Conservation (phyloP, 2,113 vertebrate species). For the Lepisosteus oculatus region DNA sequence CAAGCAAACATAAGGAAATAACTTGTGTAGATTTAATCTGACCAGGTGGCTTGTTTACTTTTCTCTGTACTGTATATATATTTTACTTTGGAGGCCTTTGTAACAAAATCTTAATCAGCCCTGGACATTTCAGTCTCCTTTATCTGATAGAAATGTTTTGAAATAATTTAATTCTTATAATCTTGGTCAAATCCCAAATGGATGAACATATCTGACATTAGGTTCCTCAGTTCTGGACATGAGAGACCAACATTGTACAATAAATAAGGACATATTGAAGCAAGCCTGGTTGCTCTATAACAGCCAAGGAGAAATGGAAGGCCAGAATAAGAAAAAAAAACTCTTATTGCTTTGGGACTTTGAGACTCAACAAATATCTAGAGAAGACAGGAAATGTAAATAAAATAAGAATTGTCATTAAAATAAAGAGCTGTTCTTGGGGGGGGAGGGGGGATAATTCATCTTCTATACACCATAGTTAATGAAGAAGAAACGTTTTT, state of each 20-base stretch:
- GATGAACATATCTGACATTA: slow-evolving; percentile 4
- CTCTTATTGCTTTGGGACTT: slow-evolving; percentile 31
- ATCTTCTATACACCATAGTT: slow-evolving; percentile 12
- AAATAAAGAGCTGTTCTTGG: no score
- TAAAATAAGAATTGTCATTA: not conserved
- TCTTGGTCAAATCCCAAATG: not conserved
- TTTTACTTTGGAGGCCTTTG: not conserved
- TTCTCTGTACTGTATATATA: not conserved
- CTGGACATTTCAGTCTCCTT: not conserved
- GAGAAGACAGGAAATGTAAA: slow-evolving; percentile 16
- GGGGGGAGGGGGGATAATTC: no score
- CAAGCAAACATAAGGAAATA: not conserved
- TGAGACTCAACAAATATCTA: slow-evolving; percentile 6
- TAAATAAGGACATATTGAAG: slow-evolving; percentile 6
- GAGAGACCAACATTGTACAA: not conserved
- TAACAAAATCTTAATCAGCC: not conserved
- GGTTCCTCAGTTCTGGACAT: not conserved
- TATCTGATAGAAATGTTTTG: not conserved
- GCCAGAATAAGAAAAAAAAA: slow-evolving; percentile 17
- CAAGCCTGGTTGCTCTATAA: slow-evolving; percentile 16
- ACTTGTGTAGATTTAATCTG: not conserved
- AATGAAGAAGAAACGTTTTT: slow-evolving; percentile 15
- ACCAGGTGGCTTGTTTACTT: not conserved
- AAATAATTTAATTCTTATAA: slow-evolving; percentile 15
- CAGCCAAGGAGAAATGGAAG: slow-evolving; percentile 2